Percentiles rank a stretch among this genome's conserved stretches.
Conservation (phyloP, 2,888 invertebrate species). For the Chrysodeixis includens region DNA sequence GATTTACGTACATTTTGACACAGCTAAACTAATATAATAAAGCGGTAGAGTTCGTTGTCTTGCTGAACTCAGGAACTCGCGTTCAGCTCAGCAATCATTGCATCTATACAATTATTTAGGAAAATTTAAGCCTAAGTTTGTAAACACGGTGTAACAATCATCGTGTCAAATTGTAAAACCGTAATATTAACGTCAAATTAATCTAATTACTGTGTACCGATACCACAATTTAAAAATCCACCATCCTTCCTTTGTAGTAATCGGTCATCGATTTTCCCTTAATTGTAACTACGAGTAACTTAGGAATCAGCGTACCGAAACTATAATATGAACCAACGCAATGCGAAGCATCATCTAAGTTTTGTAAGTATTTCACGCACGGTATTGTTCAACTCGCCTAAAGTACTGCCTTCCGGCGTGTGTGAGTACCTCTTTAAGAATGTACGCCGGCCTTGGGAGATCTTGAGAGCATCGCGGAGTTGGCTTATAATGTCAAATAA, state of each 20-base stretch:
- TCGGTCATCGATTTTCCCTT: neutral
- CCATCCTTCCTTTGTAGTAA: neutral
- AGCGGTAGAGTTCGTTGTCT: neutral
- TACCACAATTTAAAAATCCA: neutral
- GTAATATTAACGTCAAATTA: neutral
- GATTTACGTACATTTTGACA: neutral
- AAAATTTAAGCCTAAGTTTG: no score
- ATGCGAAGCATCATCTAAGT: neutral
- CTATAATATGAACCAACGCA: neutral
- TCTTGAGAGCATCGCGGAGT: constrained; percentile 55
- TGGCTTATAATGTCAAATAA: constrained; percentile 74
- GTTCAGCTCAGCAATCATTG: no score
- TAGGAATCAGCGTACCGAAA: neutral
- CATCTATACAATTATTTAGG: no score
- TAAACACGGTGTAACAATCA: no score
- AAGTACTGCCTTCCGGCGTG: constrained; percentile 29
- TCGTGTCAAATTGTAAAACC: neutral
- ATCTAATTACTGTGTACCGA: neutral
- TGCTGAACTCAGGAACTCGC: no score
- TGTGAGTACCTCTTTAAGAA: constrained; percentile 35
- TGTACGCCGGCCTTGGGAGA: constrained; percentile 60
- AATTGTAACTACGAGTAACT: neutral
- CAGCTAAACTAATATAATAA: no score
- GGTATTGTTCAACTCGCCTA: constrained; percentile 23
- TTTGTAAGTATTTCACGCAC: constrained; percentile 17